phyloP scores from a whole-genome alignment of 2,113 vertebrate species.

The Martes martes region DNA sequence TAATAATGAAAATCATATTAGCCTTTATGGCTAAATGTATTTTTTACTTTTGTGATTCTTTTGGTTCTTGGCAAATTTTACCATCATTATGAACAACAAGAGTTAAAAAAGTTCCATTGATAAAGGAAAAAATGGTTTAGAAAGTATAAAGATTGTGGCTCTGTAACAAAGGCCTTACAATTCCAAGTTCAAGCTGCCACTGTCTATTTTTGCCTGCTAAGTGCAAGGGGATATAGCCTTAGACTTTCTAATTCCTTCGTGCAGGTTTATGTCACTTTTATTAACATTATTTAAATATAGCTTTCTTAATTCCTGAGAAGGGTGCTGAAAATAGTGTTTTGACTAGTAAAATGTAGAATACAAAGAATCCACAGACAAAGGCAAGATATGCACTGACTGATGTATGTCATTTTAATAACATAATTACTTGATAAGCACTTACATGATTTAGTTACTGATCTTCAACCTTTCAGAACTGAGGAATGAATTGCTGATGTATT shows the following conservation, averaged over 20 bases:
- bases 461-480: slow-evolving; percentile 45
- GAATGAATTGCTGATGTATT: slow-evolving; percentile 33
- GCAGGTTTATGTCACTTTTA: slow-evolving; percentile 67
- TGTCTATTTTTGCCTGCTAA: slow-evolving; percentile 69
- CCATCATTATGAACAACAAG: neutral
- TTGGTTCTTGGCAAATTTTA: slow-evolving; percentile 18
- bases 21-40: neutral
- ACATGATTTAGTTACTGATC: slow-evolving; percentile 67
- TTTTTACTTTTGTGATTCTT: neutral
- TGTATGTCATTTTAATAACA: slow-evolving; percentile 72
- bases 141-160: slow-evolving; percentile 45
- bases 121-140: neutral
- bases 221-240: slow-evolving; percentile 55
- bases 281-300: slow-evolving; percentile 77
- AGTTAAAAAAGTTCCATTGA: neutral
- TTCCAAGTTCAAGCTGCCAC: slow-evolving; percentile 56
- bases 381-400: slow-evolving; percentile 72
- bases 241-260: slow-evolving; percentile 69
- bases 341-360: slow-evolving; percentile 80
- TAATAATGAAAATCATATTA: neutral
- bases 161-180: slow-evolving; percentile 69
- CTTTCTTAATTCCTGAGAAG: slow-evolving; percentile 70
- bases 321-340: slow-evolving; percentile 82
- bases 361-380: slow-evolving; percentile 67
- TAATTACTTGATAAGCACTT: slow-evolving; percentile 74